Conservation (phyloP, 2,113 vertebrate species). For the Eurypyga helias region DNA sequence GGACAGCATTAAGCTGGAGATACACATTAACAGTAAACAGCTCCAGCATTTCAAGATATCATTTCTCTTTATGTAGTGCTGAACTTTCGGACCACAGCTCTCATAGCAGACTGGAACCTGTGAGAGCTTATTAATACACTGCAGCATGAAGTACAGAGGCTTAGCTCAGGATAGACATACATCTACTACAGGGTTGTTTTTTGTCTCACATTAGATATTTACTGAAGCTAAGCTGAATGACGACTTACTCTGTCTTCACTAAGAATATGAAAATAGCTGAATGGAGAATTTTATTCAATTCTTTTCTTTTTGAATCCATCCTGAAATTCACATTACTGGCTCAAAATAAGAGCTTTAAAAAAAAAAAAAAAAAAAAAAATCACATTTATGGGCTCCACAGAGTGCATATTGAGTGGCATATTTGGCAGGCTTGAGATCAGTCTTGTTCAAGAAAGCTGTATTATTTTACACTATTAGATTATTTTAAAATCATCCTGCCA, state of each 20-base stretch:
- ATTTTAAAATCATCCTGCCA: constrained; percentile 24
- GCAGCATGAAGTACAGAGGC: neutral
- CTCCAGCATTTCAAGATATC: neutral
- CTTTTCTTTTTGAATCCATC: neutral
- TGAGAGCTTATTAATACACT: neutral
- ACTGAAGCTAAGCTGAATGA: neutral
- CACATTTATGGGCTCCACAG: neutral
- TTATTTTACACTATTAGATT: constrained; percentile 44
- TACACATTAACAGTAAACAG: neutral
- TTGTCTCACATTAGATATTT: neutral
- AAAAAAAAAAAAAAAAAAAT: too few species aligned
- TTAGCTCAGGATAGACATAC: neutral
- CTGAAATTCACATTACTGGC: neutral
- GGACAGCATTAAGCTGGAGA: neutral
- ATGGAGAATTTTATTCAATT: neutral
- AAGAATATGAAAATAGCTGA: neutral
- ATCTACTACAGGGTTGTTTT: neutral
- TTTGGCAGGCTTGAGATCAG: neutral
- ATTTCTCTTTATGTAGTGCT: neutral
- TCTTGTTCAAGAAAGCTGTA: neutral
- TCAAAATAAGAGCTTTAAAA: neutral
- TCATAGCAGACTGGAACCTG: neutral
- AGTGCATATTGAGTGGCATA: neutral
- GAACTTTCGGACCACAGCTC: neutral
- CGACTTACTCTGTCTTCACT: neutral